These are phyloP conservation scores for Ptychadena robeensis DNA, from an alignment of 2,797 vertebrate species.

Conservation along the genomic window DNA sequence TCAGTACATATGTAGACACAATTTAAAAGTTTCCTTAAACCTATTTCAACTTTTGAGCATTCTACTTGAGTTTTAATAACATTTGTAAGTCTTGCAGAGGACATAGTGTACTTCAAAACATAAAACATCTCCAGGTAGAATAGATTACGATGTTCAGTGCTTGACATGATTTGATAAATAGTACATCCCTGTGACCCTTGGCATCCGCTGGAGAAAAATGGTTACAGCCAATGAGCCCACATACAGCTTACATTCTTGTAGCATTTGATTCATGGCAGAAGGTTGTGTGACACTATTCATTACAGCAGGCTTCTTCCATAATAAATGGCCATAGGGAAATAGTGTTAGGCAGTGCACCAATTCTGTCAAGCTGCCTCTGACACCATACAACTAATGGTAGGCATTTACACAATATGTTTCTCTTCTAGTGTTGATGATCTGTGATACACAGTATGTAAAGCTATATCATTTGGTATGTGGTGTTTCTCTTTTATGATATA, in stretches of 20 bases:
- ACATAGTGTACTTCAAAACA: constrained; percentile 30
- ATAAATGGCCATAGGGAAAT: not conserved
- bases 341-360: not conserved
- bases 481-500: too few relatives aligned
- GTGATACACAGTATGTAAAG: too few relatives aligned
- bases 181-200: constrained; percentile 13
- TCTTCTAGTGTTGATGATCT: too few relatives aligned
- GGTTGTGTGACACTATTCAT: constrained; percentile 25
- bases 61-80: constrained; percentile 6
- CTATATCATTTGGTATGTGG: too few relatives aligned
- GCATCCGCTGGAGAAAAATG: constrained; percentile 12
- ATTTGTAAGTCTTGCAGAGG: constrained; percentile 9
- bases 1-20: not conserved
- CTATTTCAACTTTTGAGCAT: constrained; percentile 9
- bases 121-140: constrained; percentile 13
- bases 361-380: not conserved
- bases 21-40: constrained; percentile 1
- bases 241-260: not conserved
- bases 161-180: constrained; percentile 33
- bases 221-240: constrained; percentile 15
- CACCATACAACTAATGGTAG: not conserved
- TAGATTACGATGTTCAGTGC: constrained; percentile 23
- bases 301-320: not conserved
- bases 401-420: not conserved
- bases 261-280: constrained; percentile 25